phyloP scores from a whole-genome alignment of 1,140 invertebrate species.

The Danaus plexippus region DNA sequence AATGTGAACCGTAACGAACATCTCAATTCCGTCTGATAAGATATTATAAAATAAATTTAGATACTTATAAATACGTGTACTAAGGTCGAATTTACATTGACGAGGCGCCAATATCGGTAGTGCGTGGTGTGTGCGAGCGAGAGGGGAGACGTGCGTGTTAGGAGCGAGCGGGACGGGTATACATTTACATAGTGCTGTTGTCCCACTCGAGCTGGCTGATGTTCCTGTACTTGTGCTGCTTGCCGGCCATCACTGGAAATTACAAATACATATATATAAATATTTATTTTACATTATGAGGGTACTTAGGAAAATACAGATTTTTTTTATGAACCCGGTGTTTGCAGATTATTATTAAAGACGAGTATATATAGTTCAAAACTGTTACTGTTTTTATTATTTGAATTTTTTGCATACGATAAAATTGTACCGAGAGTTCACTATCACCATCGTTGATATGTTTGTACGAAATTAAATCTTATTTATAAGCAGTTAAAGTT shows the following conservation, averaged over 20 bases:
- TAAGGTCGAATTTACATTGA: not conserved
- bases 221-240: slow-evolving; percentile 76
- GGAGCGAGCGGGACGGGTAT: slow-evolving; percentile 27
- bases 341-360: too few species aligned
- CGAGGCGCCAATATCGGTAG: not conserved
- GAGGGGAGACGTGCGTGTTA: slow-evolving; percentile 30
- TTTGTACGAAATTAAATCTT: too few species aligned
- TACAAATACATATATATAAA: not conserved
- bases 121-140: slow-evolving; percentile 18
- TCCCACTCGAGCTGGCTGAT: slow-evolving; percentile 81
- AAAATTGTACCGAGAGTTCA: too few species aligned
- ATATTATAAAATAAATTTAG: too few species aligned
- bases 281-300: not conserved
- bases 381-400: too few species aligned
- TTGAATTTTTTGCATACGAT: too few species aligned
- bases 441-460: too few species aligned
- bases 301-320: not conserved
- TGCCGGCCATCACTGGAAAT: slow-evolving; percentile 55
- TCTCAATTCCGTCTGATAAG: slow-evolving; percentile 47
- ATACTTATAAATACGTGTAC: not conserved
- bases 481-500: too few species aligned
- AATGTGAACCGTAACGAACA: slow-evolving; percentile 16
- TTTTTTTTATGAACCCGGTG: too few species aligned
- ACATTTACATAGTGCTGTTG: slow-evolving; percentile 78
- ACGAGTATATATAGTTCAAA: too few species aligned